Conservation (phyloP, 2,797 vertebrate genomes). For the Acomys russatus region DNA sequence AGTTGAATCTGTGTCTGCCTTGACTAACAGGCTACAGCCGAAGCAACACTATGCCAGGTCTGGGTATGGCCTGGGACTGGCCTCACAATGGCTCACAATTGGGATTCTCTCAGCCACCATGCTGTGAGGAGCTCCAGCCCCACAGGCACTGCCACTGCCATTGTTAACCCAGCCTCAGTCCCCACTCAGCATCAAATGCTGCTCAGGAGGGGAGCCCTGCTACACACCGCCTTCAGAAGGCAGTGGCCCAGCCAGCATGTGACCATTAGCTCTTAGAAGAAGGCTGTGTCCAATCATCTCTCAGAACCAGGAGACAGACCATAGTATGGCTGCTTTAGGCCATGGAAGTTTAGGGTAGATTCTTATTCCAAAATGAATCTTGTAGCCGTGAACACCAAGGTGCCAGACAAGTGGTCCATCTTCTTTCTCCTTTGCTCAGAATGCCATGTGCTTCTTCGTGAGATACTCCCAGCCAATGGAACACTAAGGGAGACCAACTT, state of each 20-base stretch:
- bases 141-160: neutral
- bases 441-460: neutral
- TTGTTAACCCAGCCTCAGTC: neutral
- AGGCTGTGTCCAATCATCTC: neutral
- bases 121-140: neutral
- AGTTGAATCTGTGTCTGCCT: neutral
- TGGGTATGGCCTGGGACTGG: neutral
- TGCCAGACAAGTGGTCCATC: neutral
- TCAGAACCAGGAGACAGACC: neutral
- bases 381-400: neutral
- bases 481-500: neutral
- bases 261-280: neutral
- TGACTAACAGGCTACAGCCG: neutral
- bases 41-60: neutral
- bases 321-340: neutral
- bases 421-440: neutral
- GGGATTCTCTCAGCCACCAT: neutral
- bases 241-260: neutral
- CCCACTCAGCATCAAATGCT: neutral
- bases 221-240: neutral
- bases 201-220: neutral
- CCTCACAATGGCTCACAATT: neutral
- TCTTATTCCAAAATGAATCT: neutral
- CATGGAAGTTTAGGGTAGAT: neutral
- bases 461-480: neutral